Percentiles rank a stretch among this genome's conserved stretches.
These are phyloP conservation scores for Falco punctatus DNA, from an alignment of 2,113 vertebrate species.

Conservation along the genomic window DNA sequence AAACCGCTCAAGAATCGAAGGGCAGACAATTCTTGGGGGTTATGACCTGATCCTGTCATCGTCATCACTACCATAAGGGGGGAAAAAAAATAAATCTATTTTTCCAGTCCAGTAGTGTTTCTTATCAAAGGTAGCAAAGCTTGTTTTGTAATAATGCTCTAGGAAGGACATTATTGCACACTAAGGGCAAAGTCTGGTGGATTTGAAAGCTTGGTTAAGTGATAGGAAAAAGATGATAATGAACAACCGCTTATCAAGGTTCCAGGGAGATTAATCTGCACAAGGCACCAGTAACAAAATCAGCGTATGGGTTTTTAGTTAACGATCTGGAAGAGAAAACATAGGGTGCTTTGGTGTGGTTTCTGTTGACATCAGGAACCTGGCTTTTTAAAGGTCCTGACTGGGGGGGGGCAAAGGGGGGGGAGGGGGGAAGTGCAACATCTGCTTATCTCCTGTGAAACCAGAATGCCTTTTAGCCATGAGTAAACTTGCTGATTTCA, in stretches of 20 bases:
- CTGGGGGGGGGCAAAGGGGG: background rate
- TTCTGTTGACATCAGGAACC: slow-evolving; percentile 25
- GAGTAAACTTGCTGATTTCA: background rate
- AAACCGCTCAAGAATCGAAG: background rate
- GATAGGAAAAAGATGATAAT: background rate
- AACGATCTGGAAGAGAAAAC: slow-evolving; percentile 42
- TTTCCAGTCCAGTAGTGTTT: background rate
- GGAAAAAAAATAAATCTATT: background rate
- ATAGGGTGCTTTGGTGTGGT: background rate
- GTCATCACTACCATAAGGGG: background rate
- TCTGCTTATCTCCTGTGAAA: slow-evolving; percentile 41
- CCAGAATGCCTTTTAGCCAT: background rate
- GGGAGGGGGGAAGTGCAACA: background rate
- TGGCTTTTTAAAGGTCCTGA: background rate
- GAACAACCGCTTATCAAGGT: background rate
- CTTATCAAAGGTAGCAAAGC: background rate
- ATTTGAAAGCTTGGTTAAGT: background rate
- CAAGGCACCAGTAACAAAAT: background rate
- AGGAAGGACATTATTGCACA: background rate
- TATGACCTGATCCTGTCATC: background rate
- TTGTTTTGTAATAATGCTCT: slow-evolving; percentile 5
- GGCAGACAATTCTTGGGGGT: background rate
- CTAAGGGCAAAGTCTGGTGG: slow-evolving; percentile 36
- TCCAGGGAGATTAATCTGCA: background rate
- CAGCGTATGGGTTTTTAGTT: background rate